Base-by-base conservation (phyloP, 2,888 invertebrate genomes). In the Drepanosiphum platanoidis region DNA sequence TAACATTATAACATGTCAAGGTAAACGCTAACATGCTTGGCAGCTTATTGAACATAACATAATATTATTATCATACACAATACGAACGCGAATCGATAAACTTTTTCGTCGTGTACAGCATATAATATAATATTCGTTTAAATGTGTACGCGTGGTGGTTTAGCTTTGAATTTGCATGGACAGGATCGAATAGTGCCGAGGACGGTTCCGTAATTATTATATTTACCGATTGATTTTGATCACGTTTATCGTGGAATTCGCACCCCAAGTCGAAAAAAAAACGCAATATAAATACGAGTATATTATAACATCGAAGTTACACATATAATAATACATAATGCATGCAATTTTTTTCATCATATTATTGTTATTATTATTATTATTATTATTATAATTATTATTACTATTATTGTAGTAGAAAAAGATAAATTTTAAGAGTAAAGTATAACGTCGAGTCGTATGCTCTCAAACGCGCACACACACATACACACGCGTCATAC, bases 11-110 rank as follows among this genome's bases (percentile, higher is more conserved):
- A 78, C 18, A 39, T 70, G 80, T 70, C 80, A 80, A 70, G 70
- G 80, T 70, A 80, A 52, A 8, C 70, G 34, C 80, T 80, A 52
- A 68, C 46, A 70, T 68, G 80, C 68, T 80, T 80, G 70, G 80
- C 80, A 80, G 80, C 80, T 70, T 68, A 61, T 61, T 70, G 27
- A 80, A 52, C 36, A 34, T 46, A n/a, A n/a, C n/a, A n/a, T n/a
- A n/a, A n/a, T n/a, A n/a, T n/a, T n/a, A n/a, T n/a, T n/a, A n/a
- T n/a, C n/a, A n/a, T n/a, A n/a, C n/a, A n/a, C n/a, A n/a, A n/a
- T n/a, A n/a, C n/a, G n/a, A n/a, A 34, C 7, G 52, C 13, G 22
- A 39, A 66, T 78, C 64, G 42, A 64, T 78, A 42, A 64, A 61
- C 18, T 52, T n/a, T 58, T 75, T 75, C 13, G n/a, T 34, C n/a